Evolutionary conservation across 2,888 invertebrate species (phyloP), one percentile per base, ranked within the genome.

Genomic region (Rhyacophila evoluta): DNA sequence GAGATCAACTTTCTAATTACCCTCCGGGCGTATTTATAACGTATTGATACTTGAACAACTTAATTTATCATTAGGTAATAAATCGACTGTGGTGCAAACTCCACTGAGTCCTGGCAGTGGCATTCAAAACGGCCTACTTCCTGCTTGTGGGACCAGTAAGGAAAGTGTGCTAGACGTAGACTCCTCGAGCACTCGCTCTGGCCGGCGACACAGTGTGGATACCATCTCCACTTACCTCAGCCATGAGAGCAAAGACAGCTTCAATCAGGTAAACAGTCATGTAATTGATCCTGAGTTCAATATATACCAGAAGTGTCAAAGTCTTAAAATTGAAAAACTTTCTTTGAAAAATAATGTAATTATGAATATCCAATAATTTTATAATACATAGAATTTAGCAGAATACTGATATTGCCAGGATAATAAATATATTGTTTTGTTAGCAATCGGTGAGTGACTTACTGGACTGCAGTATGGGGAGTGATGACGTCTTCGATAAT

Each of bases 181-280:
- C 85, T 92, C 93, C 78, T 93, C 93, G 84, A 94, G 95, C 85
- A 93, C 94, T 72, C 93, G 94, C 84, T 94, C 94, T 74, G 94
- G 93, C 68, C 89, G 96, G 11, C 89, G 96, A 19, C 96, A 95
- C 78, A 95, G 95, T 85, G 93, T 96, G 55, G 96, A 96, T 86
- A 96, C 96, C 10, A 95, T 96, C 33, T 96, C 96, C 79, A 96
- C 96, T 0, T 96, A 96, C 89, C 91, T 96, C 84, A 96, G 96
- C 85, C 95, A 94, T 83, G 95, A 95, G 87, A 95, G 95, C 88
- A 93, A 94, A 85, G 93, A 93, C 82, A 93, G 93, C 84, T 81
- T 87, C 79, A 81, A 80, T 69, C 89, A 88, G 88, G 89, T 79
- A 72, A 6, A 28, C 3, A 6, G 6, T 33, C 29, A 33, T 33